A percentile compares a stretch with the other conserved stretches of the same genome.
Conservation (phyloP, 2,797 vertebrate species). For the Buphagus erythrorhynchus region DNA sequence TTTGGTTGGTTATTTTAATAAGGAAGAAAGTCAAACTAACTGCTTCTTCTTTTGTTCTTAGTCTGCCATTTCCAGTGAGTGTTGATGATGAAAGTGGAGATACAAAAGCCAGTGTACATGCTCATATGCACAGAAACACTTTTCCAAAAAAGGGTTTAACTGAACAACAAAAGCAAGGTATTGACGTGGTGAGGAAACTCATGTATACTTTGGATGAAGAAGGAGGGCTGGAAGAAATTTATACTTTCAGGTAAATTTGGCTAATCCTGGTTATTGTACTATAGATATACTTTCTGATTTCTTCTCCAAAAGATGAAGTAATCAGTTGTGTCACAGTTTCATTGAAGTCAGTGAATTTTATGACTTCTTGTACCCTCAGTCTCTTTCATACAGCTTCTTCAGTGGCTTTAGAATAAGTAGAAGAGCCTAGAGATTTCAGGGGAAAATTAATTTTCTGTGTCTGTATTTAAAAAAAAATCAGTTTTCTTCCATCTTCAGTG, state of each 20-base stretch:
- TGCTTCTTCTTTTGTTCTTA: slow-evolving; percentile 55
- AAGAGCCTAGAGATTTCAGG: not conserved
- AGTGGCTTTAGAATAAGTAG: not conserved
- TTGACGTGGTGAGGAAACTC: slow-evolving; percentile 85
- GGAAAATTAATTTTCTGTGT: not conserved
- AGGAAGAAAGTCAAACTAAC: not conserved
- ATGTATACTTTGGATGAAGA: slow-evolving; percentile 88
- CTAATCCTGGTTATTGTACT: not conserved
- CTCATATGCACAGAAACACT: not conserved
- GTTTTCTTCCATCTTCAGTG: not conserved
- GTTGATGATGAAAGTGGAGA: slow-evolving; percentile 43
- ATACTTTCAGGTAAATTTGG: slow-evolving; percentile 87
- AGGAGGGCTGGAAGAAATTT: slow-evolving; percentile 88
- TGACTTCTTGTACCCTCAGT: not conserved
- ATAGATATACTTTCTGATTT: not conserved
- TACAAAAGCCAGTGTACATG: not conserved
- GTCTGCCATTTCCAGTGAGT: slow-evolving; percentile 87
- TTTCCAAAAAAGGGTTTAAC: slow-evolving; percentile 82
- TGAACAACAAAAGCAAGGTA: slow-evolving; percentile 82
- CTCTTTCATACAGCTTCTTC: not conserved
- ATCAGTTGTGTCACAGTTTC: not conserved
- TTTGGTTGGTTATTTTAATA: not conserved
- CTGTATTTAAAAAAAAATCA: not conserved
- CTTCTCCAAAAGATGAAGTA: not conserved
- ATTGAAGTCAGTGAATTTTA: not conserved